Evolutionary conservation across 2,113 vertebrate genomes (phyloP).

Genomic region (Sceloporus tristichus): DNA sequence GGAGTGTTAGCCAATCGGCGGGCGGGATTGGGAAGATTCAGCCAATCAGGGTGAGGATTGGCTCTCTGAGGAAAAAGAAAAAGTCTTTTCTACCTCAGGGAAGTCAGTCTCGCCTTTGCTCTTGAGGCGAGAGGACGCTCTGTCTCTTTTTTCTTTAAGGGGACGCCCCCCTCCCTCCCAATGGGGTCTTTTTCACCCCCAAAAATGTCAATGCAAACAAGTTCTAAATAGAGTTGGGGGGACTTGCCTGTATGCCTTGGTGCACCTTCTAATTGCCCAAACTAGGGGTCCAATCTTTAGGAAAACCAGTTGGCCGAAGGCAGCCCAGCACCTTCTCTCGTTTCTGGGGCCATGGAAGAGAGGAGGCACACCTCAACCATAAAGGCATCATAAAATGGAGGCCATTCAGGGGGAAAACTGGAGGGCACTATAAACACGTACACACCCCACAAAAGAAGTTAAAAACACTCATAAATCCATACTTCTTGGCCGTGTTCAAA

Average conservation of each 20-base stretch:
- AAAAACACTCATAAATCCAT: too few species aligned
- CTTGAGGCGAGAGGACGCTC: not conserved
- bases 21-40: not conserved
- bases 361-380: not conserved
- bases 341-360: not conserved
- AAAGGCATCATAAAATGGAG: too few species aligned
- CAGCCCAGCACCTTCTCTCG: not conserved
- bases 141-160: too few species aligned
- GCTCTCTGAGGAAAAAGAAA: not conserved
- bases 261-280: not conserved
- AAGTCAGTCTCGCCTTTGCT: not conserved
- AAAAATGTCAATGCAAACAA: too few species aligned
- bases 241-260: not conserved
- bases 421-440: too few species aligned
- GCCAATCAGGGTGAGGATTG: slow-evolving; percentile 27
- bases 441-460: too few species aligned
- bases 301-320: not conserved
- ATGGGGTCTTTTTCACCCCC: too few species aligned
- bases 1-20: slow-evolving; percentile 38
- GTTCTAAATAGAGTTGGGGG: not conserved
- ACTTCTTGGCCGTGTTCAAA: too few species aligned
- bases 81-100: not conserved
- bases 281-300: not conserved
- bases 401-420: too few species aligned
- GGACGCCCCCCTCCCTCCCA: too few species aligned